Evolutionary conservation across 2,113 vertebrate species (phyloP).

Genomic region (Hypocryptadius cinnamomeus): DNA sequence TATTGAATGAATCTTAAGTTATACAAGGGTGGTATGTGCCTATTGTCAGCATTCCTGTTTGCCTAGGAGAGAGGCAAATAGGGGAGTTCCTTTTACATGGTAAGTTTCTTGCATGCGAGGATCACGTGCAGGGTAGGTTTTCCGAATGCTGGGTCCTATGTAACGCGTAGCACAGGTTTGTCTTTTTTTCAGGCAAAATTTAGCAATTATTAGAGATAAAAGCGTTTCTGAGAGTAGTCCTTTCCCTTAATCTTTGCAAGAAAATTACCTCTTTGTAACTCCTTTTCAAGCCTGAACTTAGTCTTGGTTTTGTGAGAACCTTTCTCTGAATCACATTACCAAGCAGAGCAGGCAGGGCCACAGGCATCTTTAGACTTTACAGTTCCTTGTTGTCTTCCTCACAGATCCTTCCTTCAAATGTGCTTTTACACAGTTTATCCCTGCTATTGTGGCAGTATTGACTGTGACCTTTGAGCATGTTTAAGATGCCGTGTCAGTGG

Average conservation of each 20-base stretch:
- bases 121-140: not conserved
- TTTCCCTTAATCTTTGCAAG: not conserved
- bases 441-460: not conserved
- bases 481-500: not conserved
- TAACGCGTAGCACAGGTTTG: not conserved
- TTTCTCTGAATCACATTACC: not conserved
- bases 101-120: not conserved
- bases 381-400: not conserved
- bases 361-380: not conserved
- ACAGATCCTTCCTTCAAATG: not conserved
- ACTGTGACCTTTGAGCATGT: not conserved
- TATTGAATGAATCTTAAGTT: not conserved
- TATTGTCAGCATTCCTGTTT: not conserved
- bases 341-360: not conserved
- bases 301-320: not conserved
- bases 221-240: not conserved
- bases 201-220: not conserved
- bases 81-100: not conserved
- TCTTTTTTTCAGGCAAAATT: not conserved
- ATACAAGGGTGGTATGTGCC: not conserved
- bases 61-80: not conserved
- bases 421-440: not conserved
- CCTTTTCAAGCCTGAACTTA: not conserved
- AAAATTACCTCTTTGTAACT: not conserved
- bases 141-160: not conserved